phyloP scores from a whole-genome alignment of 2,113 vertebrate species.

The Thunnus maccoyii region DNA sequence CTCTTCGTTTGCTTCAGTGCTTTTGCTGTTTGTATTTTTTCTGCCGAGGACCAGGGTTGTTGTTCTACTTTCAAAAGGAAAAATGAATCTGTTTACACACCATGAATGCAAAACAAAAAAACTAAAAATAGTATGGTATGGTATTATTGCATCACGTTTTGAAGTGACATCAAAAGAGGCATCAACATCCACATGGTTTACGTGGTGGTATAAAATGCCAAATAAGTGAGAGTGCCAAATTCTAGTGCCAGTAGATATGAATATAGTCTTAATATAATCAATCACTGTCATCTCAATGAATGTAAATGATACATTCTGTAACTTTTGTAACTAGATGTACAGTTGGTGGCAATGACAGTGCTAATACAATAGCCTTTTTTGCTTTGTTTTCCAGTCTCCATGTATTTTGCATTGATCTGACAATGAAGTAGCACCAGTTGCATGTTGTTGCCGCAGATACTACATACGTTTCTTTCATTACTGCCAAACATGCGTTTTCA shows the following conservation, averaged over 20 bases:
- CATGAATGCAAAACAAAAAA: slow-evolving; percentile 69
- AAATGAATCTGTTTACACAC: slow-evolving; percentile 75
- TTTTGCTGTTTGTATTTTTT: slow-evolving; percentile 81
- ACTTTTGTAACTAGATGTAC: slow-evolving; percentile 86
- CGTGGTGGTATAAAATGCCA: slow-evolving; percentile 81
- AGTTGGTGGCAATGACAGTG: slow-evolving; percentile 83
- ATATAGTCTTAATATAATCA: slow-evolving; percentile 83
- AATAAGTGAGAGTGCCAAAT: slow-evolving; percentile 85
- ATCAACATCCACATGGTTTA: slow-evolving; percentile 74
- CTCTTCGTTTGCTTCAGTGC: slow-evolving; percentile 77
- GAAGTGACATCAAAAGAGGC: slow-evolving; percentile 75
- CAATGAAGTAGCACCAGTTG: slow-evolving; percentile 81
- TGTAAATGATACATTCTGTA: slow-evolving; percentile 85
- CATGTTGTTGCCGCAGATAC: slow-evolving; percentile 79
- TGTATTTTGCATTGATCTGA: slow-evolving; percentile 78
- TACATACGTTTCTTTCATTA: slow-evolving; percentile 66
- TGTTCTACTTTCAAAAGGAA: slow-evolving; percentile 72
- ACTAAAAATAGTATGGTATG: slow-evolving; percentile 60
- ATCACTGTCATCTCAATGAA: slow-evolving; percentile 85
- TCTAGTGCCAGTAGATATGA: slow-evolving; percentile 83
- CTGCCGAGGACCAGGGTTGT: slow-evolving; percentile 76
- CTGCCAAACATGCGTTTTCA: slow-evolving; percentile 76
- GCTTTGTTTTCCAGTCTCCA: slow-evolving; percentile 71
- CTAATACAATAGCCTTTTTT: slow-evolving; percentile 75
- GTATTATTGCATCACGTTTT: slow-evolving; percentile 75